Percentiles rank a stretch among this genome's conserved stretches.
Evolutionary conservation across 2,113 vertebrate species (phyloP).

Genomic region (Heptranchias perlo): DNA sequence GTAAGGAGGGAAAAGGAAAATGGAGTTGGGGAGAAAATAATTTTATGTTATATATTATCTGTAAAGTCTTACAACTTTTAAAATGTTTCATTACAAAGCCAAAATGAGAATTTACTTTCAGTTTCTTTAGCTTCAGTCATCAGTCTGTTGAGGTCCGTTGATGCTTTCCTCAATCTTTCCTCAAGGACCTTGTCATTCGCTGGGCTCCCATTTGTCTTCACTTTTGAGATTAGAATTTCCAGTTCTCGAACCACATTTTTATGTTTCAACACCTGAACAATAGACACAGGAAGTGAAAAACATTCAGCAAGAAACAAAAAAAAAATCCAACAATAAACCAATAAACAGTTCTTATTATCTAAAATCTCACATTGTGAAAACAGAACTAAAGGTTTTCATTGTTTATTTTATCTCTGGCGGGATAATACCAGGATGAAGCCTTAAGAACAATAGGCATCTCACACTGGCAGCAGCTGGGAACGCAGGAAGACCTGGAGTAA

Average conservation of each 20-base stretch:
- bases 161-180: slow-evolving; percentile 51
- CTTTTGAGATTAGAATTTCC: slow-evolving; percentile 56
- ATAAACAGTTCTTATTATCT: slow-evolving; percentile 56
- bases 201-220: neutral
- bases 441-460: neutral
- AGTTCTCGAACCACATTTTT: slow-evolving; percentile 60
- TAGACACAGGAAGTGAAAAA: neutral
- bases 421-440: neutral
- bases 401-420: neutral
- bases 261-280: slow-evolving; percentile 65
- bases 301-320: slow-evolving; percentile 5
- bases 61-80: neutral
- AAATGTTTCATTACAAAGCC: neutral
- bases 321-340: neutral
- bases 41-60: neutral
- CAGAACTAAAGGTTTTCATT: neutral
- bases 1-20: neutral
- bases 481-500: neutral
- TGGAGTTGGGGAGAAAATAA: neutral
- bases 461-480: neutral
- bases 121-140: slow-evolving; percentile 53
- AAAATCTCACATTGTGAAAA: slow-evolving; percentile 56
- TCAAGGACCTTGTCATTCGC: slow-evolving; percentile 54
- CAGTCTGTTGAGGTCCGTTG: slow-evolving; percentile 57
- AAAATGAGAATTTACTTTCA: slow-evolving; percentile 53